Evolutionary conservation across 2,888 invertebrate species (phyloP).

Genomic region (Drosophila testacea): DNA sequence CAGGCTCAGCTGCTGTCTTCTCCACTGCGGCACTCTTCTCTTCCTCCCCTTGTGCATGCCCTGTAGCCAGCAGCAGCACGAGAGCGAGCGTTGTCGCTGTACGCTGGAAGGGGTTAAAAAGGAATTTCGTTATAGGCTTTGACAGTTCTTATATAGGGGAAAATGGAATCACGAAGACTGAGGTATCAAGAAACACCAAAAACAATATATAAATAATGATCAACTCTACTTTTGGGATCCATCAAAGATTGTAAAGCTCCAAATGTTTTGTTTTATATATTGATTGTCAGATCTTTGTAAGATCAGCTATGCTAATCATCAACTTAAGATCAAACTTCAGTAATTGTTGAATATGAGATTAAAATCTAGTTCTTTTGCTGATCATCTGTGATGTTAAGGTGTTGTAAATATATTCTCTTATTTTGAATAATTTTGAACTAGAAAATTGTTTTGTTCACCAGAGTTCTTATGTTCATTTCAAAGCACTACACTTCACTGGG

Average conservation of each 20-base stretch:
- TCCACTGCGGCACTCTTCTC: conserved; percentile 86
- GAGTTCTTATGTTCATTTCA: conserved; percentile 5
- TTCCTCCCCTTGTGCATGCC: conserved; percentile 86
- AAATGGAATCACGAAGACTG: no score
- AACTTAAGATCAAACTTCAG: no score
- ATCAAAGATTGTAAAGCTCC: neutral
- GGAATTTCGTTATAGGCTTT: no score
- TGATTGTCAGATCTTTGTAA: no score
- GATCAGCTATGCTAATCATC: no score
- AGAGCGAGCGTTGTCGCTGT: conserved; percentile 86
- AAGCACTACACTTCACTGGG: conserved; percentile 32
- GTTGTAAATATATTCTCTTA: no score
- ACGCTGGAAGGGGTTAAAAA: conserved; percentile 66
- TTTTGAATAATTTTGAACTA: conserved; percentile 28
- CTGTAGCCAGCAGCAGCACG: conserved; percentile 87
- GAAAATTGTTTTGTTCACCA: neutral
- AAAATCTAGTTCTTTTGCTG: neutral
- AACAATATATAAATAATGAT: no score
- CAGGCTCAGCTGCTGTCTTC: conserved; percentile 85
- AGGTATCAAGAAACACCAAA: no score
- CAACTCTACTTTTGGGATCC: no score
- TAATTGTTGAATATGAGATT: neutral
- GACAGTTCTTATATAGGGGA: no score
- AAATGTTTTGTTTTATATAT: no score
- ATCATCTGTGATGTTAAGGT: no score